Conservation (phyloP, 2,888 invertebrate species). For the Druceiella hillmani region DNA sequence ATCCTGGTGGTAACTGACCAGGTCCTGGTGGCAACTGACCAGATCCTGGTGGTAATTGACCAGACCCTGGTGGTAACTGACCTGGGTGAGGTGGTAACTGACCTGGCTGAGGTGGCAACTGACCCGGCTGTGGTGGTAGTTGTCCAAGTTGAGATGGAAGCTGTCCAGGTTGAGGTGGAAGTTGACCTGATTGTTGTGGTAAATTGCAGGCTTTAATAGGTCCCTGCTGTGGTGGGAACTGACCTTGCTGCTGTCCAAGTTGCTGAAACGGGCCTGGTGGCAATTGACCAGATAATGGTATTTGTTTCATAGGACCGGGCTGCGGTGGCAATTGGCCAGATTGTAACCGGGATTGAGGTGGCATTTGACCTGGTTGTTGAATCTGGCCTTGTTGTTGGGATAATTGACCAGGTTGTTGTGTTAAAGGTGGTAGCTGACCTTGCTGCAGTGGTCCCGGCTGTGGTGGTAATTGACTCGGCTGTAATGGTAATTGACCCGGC, state of each 20-base stretch:
- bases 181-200: constrained; percentile 8
- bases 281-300: constrained; percentile 16
- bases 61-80: constrained; percentile 15
- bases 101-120: constrained; percentile 25
- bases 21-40: constrained; percentile 8
- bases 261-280: constrained; percentile 18
- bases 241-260: constrained; percentile 20
- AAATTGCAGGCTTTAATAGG: constrained; percentile 8
- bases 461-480: too few relatives aligned
- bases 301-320: constrained; percentile 15
- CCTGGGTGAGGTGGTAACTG: constrained; percentile 15
- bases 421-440: constrained; percentile 29
- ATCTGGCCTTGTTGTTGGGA: constrained; percentile 20
- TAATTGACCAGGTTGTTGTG: constrained; percentile 17
- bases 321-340: constrained; percentile 23
- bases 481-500: too few relatives aligned
- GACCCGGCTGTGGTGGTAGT: constrained; percentile 23
- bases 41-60: constrained; percentile 22
- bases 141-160: constrained; percentile 5
- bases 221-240: constrained; percentile 22
- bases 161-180: constrained; percentile 10
- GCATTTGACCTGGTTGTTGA: constrained; percentile 12
- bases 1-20: constrained; percentile 10
- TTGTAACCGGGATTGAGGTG: constrained; percentile 27
- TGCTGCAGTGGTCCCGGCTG: too few relatives aligned